Evolutionary conservation across 2,113 vertebrate genomes (phyloP), one percentile per base, ranked within the genome.

Genomic region (Campylorhamphus procurvoides): DNA sequence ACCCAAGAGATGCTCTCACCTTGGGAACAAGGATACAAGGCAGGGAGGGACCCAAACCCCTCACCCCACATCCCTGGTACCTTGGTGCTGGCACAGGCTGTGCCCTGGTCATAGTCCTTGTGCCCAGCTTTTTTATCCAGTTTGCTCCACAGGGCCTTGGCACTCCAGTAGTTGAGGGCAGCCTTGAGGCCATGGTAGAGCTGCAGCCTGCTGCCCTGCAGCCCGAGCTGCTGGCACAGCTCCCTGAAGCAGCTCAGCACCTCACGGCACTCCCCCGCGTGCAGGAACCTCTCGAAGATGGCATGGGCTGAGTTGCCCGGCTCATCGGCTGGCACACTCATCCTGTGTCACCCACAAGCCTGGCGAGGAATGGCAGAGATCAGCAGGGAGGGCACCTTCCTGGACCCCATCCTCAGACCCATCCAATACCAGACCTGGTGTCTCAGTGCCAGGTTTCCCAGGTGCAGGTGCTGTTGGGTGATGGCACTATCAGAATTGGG

Each of bases 121-220:
- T 99, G 98, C 18, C 97, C 89, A 0, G 98, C 98, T 76, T 99
- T 98, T 93, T 99, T 99, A 97, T 99, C 99, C 90, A 99, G 97
- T 86, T 99, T 99, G 63, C 94, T 96, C 99, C 99, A 99, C 58
- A 99, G 92, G 0, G 98, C 98, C 96, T 99, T 99, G 97, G 99
- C 99, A 40, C 98, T 99, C 99, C 99, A 99, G 97, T 98, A 99
- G 97, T 99, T 99, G 80, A 99, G 98, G 49, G 96, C 96, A 55
- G 98, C 98, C 93, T 99, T 99, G 72, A 99, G 97, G 87, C 98
- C 98, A 1, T 94, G 92, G 77, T 99, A 99, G 56, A 99, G 99
- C 66, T 82, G 93, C 40, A 97, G 98, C 46, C 99, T 98, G 1
- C 63, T 94, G 3, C 98, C 97, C 74, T 98, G 89, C 46, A 99